These are phyloP conservation scores for Micronycteris hirsuta DNA, from an alignment of 2,113 vertebrate genomes.

Conservation along the genomic window DNA sequence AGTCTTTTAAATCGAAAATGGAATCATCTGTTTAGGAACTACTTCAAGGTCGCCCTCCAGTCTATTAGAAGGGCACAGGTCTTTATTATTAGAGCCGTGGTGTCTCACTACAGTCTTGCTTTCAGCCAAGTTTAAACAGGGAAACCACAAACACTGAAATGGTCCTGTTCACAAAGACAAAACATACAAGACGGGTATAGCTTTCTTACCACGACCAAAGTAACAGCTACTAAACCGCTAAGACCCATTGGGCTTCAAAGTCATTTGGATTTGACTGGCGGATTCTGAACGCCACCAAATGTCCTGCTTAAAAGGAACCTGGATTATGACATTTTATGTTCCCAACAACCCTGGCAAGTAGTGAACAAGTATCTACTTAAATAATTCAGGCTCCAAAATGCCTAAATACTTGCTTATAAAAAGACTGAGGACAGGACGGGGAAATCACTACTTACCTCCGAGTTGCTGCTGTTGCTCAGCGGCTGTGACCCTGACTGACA, in stretches of 20 bases:
- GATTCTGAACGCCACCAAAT: background rate
- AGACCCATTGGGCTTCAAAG: background rate
- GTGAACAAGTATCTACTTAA: background rate
- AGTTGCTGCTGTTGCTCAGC: background rate
- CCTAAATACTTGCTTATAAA: background rate
- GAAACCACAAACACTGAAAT: constrained; percentile 5
- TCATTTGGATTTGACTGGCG: background rate
- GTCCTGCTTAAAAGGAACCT: background rate
- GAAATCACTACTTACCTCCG: background rate
- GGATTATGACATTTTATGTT: background rate
- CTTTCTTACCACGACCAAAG: background rate
- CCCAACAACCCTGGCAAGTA: background rate
- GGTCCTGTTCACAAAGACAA: background rate
- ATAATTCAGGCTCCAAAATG: background rate
- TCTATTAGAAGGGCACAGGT: background rate
- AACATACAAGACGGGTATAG: background rate
- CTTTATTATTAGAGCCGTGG: background rate
- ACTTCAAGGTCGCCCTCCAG: background rate
- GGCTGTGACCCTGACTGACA: accelerated
- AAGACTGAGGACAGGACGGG: background rate
- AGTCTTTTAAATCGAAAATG: background rate
- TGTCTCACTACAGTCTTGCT: background rate
- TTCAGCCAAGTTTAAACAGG: background rate
- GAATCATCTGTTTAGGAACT: background rate
- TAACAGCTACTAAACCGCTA: background rate